A percentile compares a stretch with the other conserved stretches of the same genome.
These are phyloP conservation scores for Trochalopteron elliotii DNA, from an alignment of 2,113 vertebrate species.

Conservation along the genomic window DNA sequence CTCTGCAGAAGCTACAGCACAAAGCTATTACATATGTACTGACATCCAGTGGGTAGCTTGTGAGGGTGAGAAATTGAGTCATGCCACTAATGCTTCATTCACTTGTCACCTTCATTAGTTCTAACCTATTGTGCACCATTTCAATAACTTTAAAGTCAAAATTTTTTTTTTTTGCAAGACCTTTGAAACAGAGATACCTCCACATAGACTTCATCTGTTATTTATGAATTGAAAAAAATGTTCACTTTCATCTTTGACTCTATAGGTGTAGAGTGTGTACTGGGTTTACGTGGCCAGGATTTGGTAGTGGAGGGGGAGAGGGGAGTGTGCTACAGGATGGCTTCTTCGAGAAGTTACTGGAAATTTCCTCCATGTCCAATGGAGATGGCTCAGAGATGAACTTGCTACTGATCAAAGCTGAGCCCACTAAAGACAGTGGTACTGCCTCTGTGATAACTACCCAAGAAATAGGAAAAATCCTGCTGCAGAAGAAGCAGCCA, in stretches of 20 bases:
- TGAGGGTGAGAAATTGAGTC: not conserved
- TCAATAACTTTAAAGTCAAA: not conserved
- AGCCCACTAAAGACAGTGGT: not conserved
- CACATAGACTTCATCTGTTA: fast-evolving
- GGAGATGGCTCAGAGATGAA: not conserved
- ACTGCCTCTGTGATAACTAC: not conserved
- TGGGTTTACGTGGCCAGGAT: not conserved
- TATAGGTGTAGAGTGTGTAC: not conserved
- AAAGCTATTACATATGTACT: not conserved
- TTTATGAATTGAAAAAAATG: not conserved
- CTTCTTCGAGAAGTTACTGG: not conserved
- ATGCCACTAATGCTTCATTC: not conserved
- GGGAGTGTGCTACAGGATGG: too few species aligned
- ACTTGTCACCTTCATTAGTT: not conserved
- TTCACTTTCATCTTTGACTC: not conserved
- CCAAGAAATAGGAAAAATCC: not conserved
- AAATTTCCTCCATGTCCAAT: not conserved
- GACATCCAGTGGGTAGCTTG: not conserved
- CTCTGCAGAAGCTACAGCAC: not conserved
- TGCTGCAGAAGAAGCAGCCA: not conserved
- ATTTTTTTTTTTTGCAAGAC: not conserved
- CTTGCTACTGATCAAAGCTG: not conserved
- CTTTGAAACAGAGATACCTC: not conserved
- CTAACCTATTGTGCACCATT: not conserved
- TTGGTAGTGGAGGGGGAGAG: not conserved